Evolutionary conservation across 2,888 invertebrate genomes (phyloP), one percentile per base, ranked within the genome.

Genomic region (Carabus problematicus): DNA sequence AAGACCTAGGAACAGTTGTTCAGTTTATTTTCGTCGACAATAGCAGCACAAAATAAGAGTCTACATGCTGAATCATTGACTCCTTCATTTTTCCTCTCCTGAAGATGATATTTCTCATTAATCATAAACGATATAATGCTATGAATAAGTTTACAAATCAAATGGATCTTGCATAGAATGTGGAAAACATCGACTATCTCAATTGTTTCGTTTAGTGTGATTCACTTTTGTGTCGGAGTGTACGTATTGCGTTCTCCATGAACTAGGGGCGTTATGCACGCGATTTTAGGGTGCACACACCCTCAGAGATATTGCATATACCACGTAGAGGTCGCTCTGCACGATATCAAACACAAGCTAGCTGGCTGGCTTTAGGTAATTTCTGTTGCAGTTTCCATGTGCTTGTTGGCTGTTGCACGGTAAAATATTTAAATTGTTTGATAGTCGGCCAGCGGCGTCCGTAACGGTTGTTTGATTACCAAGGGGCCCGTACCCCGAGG

Each of bases 341-440:
- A 12, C 45, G 43, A 9, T 12, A 18, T 18, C 39, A 39, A 12
- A 6, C 19, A 60, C 60, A 11, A 39, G 40, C 40, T 29, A 41
- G 9, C 19, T 29, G 14, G 40, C 40, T 58, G 39, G 58, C 14
- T 3, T 6, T 11, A n/a, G 39, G 14, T 40, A 40, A 40, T 40
- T 41, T 40, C 41, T 19, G 58, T 39, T 58, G 58, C 58, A 58
- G 58, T 58, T 56, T 56, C 12, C 56, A 40, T 40, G 9, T 14
- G 43, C 60, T 29, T 29, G 29, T 29, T 29, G 45, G 60, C 47
- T 12, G 16, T 12, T 12, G 49, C 61, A n/a, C 61, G 39, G 45
- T 62, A 49, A 62, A 62, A 62, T 62, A 62, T 62, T 62, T 62
- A 62, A 62, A 62, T 62, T 62, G 61, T 39, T 62, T 62, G 61